These are phyloP conservation scores for Plagodis dolabraria DNA, from an alignment of 2,888 invertebrate genomes.

Conservation along the genomic window DNA sequence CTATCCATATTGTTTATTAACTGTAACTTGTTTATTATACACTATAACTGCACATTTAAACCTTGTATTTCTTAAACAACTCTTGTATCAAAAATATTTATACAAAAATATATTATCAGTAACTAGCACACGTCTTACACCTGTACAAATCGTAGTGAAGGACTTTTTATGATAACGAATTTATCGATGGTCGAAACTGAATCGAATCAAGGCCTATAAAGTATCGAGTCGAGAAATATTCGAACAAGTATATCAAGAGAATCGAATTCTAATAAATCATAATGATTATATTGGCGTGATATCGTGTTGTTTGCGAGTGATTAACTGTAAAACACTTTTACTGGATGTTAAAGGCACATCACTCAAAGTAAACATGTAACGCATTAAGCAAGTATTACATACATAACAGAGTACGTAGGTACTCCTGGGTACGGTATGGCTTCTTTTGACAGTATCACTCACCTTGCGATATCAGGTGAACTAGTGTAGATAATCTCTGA, in stretches of 20 bases:
- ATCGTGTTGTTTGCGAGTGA: constrained; percentile 10
- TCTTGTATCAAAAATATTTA: constrained; percentile 35
- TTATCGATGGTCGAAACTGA: constrained; percentile 53
- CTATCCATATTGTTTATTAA: constrained; percentile 60
- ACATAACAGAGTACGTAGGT: not conserved
- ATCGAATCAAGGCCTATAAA: constrained; percentile 46
- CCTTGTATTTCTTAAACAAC: constrained; percentile 38
- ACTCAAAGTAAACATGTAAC: constrained; percentile 51
- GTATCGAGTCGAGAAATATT: constrained; percentile 29
- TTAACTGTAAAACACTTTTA: constrained; percentile 26
- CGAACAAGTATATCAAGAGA: constrained; percentile 27
- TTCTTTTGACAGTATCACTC: constrained; percentile 44
- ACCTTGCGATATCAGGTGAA: constrained; percentile 50
- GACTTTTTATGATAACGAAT: constrained; percentile 60
- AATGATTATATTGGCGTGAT: constrained; percentile 31
- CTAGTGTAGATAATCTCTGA: constrained; percentile 63
- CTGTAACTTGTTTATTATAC: constrained; percentile 20
- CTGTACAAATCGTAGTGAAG: constrained; percentile 69
- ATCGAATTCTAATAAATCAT: constrained; percentile 34
- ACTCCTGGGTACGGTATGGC: constrained; percentile 28
- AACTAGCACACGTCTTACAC: constrained; percentile 60
- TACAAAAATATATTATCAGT: constrained; percentile 38
- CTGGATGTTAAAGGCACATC: constrained; percentile 34
- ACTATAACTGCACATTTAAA: constrained; percentile 34
- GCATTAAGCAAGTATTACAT: constrained; percentile 35